Evolutionary conservation across 2,888 invertebrate species (phyloP), one percentile per base, ranked within the genome.

Genomic region (Molorchus minor): DNA sequence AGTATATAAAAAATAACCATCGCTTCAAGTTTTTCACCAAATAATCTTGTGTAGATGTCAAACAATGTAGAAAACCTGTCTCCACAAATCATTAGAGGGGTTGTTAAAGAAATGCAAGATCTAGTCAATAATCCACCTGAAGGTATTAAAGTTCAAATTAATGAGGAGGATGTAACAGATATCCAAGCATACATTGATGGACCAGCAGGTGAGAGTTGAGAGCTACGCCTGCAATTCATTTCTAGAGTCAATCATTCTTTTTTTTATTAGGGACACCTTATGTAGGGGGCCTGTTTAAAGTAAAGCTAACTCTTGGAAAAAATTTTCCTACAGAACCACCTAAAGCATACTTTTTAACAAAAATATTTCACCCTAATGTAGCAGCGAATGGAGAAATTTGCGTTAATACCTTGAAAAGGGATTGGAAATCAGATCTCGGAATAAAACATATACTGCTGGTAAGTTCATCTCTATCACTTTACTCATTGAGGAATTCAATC

Each of bases 301-400:
- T 96, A 64, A 95, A 96, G 80, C 82, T 98, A 70, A 90, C 90
- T 63, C 85, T 98, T 58, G 93, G 94, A 10, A 95, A 95, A 83
- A 94, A 94, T 80, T 98, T 95, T 82, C 97, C 97, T 7, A 86
- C 89, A 72, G 88, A 90, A 71, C 95, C 97, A 68, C 97, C 97
- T 43, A 96, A 96, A 82, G 96, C 93, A 56, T 90, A 85, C 83
- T 98, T 98, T 82, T 84, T 95, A 62, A 98, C 97, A 53, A 94
- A 93, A 85, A 94, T 98, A 78, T 98, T 98, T 84, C 97, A 98
- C 82, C 97, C 97, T 19, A 98, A 98, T 84, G 96, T 98, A 71
- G 91, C 96, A 45, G 83, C 87, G 61, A 93, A 91, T 83, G 97
- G 97, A 61, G 96, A 96, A 82, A 97, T 98, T 76, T 98, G 97